Evolutionary conservation across 2,888 invertebrate genomes (phyloP).

Genomic region (Eupithecia abbreviata): DNA sequence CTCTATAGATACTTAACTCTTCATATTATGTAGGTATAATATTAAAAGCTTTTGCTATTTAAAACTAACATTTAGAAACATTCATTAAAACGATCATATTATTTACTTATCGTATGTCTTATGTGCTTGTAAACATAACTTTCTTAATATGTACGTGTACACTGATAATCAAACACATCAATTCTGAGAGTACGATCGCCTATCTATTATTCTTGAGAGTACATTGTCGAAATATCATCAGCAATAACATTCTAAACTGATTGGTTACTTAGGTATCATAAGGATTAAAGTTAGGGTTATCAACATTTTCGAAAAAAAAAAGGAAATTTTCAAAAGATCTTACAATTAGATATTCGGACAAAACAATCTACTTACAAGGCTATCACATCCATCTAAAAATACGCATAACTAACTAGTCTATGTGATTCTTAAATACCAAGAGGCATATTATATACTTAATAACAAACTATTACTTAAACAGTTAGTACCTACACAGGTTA

Average conservation of each 20-base stretch:
- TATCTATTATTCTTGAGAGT: background rate
- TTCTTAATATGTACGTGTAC: background rate
- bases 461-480: background rate
- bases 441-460: background rate
- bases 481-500: background rate
- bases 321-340: background rate
- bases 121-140: background rate
- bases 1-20: constrained; percentile 52
- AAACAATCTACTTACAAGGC: constrained; percentile 36
- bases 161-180: background rate
- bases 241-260: background rate
- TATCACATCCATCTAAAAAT: constrained; percentile 64
- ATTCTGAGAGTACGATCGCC: background rate
- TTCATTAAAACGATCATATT: constrained; percentile 7
- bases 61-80: constrained; percentile 68
- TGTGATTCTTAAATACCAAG: background rate
- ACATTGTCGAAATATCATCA: background rate
- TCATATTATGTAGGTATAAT: constrained; percentile 46
- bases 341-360: background rate
- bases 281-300: background rate
- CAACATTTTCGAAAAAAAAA: background rate
- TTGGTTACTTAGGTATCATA: background rate
- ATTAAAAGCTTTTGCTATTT: constrained; percentile 63
- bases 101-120: background rate
- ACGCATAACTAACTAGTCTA: constrained; percentile 39